Percentiles rank a stretch among this genome's conserved stretches.
Evolutionary conservation across 2,797 vertebrate species (phyloP).

Genomic region (Cynopterus sphinx): DNA sequence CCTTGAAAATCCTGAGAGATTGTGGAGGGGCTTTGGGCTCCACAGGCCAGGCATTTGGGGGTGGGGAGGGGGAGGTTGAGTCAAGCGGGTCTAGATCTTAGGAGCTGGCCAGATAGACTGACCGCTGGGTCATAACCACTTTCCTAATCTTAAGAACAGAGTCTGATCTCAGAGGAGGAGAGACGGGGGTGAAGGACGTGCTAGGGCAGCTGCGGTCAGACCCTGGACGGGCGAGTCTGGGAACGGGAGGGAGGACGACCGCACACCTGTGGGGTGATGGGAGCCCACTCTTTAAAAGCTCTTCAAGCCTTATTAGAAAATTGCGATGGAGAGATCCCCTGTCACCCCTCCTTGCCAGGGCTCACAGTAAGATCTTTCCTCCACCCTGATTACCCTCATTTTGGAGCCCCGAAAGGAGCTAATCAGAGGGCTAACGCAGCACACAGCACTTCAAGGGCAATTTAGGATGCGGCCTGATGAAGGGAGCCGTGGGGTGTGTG

Average conservation of each 20-base stretch:
- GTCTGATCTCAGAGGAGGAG: neutral
- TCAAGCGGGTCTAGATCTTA: neutral
- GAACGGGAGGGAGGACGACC: neutral
- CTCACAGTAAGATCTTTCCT: neutral
- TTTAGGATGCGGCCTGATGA: conserved; percentile 23
- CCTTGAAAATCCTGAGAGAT: neutral
- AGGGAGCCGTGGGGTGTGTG: neutral
- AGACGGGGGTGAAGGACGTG: neutral
- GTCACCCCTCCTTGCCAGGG: neutral
- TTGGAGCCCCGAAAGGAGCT: neutral
- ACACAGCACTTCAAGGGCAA: conserved; percentile 38
- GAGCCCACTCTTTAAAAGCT: conserved; percentile 55
- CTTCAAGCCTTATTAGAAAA: conserved; percentile 45
- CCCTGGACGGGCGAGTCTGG: neutral
- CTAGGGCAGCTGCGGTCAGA: neutral
- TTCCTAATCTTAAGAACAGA: neutral
- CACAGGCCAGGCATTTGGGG: fast-evolving
- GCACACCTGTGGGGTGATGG: neutral
- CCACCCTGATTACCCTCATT: conserved; percentile 33
- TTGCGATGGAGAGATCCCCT: neutral
- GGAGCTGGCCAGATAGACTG: neutral
- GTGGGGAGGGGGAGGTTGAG: neutral
- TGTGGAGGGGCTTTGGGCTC: neutral
- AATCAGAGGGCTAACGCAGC: neutral
- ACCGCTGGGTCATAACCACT: neutral